Percentiles rank a stretch among this genome's conserved stretches.
Evolutionary conservation across 2,888 invertebrate genomes (phyloP).

Genomic region (Habrosyne pyritoides): DNA sequence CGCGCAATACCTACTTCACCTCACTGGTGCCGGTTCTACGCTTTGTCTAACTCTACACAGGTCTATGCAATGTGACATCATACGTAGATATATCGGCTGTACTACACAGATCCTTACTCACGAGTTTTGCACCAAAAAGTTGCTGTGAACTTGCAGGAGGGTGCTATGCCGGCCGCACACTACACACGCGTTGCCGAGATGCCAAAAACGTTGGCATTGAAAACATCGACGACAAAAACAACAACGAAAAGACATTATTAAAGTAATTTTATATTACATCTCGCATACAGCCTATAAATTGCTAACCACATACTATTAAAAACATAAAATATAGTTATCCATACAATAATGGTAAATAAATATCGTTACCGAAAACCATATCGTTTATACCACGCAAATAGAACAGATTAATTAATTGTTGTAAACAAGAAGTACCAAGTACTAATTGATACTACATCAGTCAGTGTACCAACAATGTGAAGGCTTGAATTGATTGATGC

Average conservation of each 20-base stretch:
- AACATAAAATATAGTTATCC: too few relatives aligned
- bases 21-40: background rate
- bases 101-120: conserved; percentile 32
- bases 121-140: conserved; percentile 49
- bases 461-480: background rate
- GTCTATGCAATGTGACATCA: conserved; percentile 10
- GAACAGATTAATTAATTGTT: too few relatives aligned
- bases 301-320: too few relatives aligned
- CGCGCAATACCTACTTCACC: background rate
- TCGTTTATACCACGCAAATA: too few relatives aligned
- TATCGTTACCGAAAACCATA: too few relatives aligned
- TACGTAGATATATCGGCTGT: conserved; percentile 18
- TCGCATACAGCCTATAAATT: too few relatives aligned
- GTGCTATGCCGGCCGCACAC: background rate
- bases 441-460: too few relatives aligned
- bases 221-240: too few relatives aligned
- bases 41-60: background rate
- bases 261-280: too few relatives aligned
- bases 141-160: conserved; percentile 10
- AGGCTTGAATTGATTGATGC: background rate
- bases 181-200: background rate
- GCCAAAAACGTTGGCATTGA: background rate
- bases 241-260: too few relatives aligned
- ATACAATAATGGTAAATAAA: too few relatives aligned
- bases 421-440: too few relatives aligned